Base-by-base conservation (phyloP, 2,797 vertebrate genomes). In the Peromyscus attwateri region DNA sequence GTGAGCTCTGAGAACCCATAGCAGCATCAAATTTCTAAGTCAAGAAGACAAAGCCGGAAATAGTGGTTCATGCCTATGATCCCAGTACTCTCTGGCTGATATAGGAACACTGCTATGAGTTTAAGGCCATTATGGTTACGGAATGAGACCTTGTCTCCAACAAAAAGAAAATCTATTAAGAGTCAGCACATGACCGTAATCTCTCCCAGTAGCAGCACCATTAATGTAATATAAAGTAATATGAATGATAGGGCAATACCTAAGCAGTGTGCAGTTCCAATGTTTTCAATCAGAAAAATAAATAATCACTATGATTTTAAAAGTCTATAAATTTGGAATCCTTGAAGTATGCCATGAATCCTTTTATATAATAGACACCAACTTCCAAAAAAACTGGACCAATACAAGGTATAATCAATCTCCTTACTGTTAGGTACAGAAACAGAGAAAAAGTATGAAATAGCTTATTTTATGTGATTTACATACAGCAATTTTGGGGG, bases 361-460 rank as follows among this genome's bases (percentile, higher is more conserved):
- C 25, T 77, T 88, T 80, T 87, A 87, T 79, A 27, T 96, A 75
- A 73, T 73, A 23, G 73, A 91, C 12, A 96, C 7, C 46, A 97
- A 66, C 71, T 76, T 92, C 66, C n/a, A 93, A 95, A 90, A 97
- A 96, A 97, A 55, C 92, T 62, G 27, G 25, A 87, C 27, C 68
- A 62, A 92, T 21, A 80, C 7, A 94, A 87, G 75, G 49, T 93
- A 89, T 55, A 88, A 92, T 37, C 16, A 88, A 90, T 37, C 12
- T 92, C 49, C n/a, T 89, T 96, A 64, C 23, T 92, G 46, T 52
- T 25, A 96, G 55, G 17, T 16, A 91, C 10, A 85, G 49, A 96
- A 82, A 95, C 1, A 91, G 19, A 94, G 66, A 55, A 64, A 90
- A 34, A 87, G 87, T 55, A 90, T 71, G 92, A 90, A 87, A 43